Evolutionary conservation across 2,113 vertebrate genomes (phyloP).

Genomic region (Catharus bicknelli): DNA sequence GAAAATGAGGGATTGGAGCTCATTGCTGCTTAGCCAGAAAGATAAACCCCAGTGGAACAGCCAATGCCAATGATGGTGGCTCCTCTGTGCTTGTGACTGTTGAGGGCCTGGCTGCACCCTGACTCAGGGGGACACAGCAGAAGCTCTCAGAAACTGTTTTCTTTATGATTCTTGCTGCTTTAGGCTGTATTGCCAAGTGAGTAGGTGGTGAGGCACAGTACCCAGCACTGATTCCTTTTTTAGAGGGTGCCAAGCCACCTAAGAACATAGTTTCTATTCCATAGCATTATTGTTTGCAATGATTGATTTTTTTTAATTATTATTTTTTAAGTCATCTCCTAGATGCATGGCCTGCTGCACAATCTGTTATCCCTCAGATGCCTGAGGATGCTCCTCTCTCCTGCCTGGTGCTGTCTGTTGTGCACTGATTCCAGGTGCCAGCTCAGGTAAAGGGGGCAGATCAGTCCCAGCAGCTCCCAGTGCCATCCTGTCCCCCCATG

Average conservation of each 20-base stretch:
- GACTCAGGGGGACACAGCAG: rapidly evolving
- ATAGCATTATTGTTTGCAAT: neutral
- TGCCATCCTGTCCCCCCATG: neutral
- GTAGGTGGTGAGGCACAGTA: neutral
- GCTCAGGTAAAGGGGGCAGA: neutral
- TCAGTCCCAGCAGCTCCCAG: neutral
- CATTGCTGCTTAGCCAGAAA: neutral
- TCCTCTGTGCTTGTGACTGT: rapidly evolving
- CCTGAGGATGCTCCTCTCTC: neutral
- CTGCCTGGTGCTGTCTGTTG: neutral
- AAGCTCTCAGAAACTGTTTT: neutral
- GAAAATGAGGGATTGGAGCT: neutral
- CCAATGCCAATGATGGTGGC: too few species aligned
- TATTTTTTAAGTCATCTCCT: too few species aligned
- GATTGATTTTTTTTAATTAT: neutral
- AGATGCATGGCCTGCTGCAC: neutral
- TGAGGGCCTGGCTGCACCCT: rapidly evolving
- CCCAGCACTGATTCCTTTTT: neutral
- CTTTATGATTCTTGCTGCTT: neutral
- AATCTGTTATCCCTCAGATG: neutral
- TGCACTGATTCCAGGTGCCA: neutral
- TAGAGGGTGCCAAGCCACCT: neutral
- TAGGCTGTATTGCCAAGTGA: neutral
- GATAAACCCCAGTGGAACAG: neutral
- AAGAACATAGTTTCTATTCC: neutral